Evolutionary conservation across 2,888 invertebrate genomes (phyloP), one percentile per base, ranked within the genome.

Genomic region (Anarsia innoxiella): DNA sequence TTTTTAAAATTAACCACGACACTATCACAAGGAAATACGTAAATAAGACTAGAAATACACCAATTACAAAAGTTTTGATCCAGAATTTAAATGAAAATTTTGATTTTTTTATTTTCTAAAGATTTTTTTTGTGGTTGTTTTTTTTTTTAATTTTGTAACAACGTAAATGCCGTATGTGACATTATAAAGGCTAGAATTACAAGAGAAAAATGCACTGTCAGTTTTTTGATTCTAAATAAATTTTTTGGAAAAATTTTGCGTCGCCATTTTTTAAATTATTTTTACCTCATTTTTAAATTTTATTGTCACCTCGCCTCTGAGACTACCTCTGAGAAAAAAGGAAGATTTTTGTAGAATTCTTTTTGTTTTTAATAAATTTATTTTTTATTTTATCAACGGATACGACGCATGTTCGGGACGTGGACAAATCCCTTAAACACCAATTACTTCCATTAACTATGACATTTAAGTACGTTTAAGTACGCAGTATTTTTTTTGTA

Each of bases 41-140:
- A 66, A 70, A 63, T 64, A 76, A 68, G 78, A 77, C 80, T 80
- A 80, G 80, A 82, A n/a, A 66, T 72, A 74, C 76, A 78, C 78
- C 77, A 75, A 80, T 80, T 69, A 56, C 55, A 59, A 54, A 46
- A 31, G 10, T 31, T 31, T 31, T n/a, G 12, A 12, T 39, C 40
- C 26, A 12, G 23, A 27, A 34, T 19, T 19, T 19, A 19, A 15
- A 12, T 32, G 34, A 29, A 37, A 31, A 39, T 41, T 46, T 51
- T 51, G 51, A 36, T 33, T 44, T 46, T 45, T 44, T 41, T 39
- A 36, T n/a, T n/a, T n/a, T n/a, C n/a, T n/a, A n/a, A n/a, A n/a
- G n/a, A n/a, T n/a, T n/a, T n/a, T n/a, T n/a, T n/a, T n/a, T n/a
- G n/a, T n/a, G n/a, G n/a, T n/a, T n/a, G n/a, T n/a, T n/a, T n/a